These are phyloP conservation scores for Macaca nemestrina DNA, from an alignment of 2,113 vertebrate genomes.

Conservation along the genomic window DNA sequence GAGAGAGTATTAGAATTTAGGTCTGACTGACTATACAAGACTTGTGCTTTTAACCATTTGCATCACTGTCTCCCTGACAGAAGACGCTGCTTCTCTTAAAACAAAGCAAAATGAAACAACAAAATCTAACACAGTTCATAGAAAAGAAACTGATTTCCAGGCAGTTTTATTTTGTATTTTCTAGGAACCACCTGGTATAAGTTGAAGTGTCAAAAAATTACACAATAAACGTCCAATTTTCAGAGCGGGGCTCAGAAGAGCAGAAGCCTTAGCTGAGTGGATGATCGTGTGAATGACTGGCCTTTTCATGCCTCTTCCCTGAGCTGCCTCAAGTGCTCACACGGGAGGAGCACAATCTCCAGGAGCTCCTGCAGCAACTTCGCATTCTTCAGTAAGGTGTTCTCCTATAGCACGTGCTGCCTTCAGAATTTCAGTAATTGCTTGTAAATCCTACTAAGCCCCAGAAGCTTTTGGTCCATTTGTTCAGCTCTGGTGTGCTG, in stretches of 20 bases:
- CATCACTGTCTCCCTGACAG: background rate
- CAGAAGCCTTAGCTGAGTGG: background rate
- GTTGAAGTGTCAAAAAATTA: background rate
- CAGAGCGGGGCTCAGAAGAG: background rate
- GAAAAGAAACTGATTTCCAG: background rate
- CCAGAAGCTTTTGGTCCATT: constrained; percentile 31
- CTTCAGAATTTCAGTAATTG: constrained; percentile 22
- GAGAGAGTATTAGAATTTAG: background rate
- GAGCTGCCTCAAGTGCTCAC: fast-evolving
- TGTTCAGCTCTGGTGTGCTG: constrained; percentile 5
- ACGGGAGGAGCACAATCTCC: background rate
- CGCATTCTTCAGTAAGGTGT: background rate
- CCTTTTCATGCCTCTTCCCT: background rate
- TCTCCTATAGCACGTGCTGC: background rate
- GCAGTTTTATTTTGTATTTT: background rate
- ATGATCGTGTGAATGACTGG: fast-evolving
- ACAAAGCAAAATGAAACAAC: background rate
- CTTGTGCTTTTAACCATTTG: background rate
- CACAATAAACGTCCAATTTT: background rate
- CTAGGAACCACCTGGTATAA: background rate
- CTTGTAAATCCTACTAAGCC: constrained; percentile 55
- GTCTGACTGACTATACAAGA: fast-evolving
- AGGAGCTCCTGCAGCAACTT: background rate
- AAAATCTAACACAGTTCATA: background rate
- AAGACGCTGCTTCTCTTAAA: background rate